Base-by-base conservation (phyloP, 2,797 vertebrate species). In the Selene dorsalis region DNA sequence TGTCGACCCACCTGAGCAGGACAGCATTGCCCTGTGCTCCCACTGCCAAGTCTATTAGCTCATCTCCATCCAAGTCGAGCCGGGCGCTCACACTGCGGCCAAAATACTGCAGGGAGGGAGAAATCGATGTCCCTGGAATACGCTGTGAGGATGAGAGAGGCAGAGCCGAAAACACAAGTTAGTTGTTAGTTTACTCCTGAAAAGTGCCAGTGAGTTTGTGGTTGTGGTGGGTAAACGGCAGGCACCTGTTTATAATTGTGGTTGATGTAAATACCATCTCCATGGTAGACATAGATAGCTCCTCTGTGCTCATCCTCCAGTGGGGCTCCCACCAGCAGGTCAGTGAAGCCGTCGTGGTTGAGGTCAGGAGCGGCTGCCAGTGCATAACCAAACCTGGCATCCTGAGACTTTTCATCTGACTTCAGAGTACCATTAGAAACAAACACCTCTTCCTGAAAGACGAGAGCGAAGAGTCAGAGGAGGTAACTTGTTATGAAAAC, bases 251-350 rank as follows among this genome's bases (percentile, higher is more conserved):
- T 96, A 80, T 93, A 94, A 0, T 70, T 84, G 17, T 94, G 96
- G 77, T 88, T 89, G 47, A 97, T 77, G 64, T 95, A 91, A 84
- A 91, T 95, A 0, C 90, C 92, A 3, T 94, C 77, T 0, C 96
- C 94, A 0, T 98, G 97, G 89, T 96, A 98, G 28, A 99, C 65
- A 28, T 99, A 99, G 22, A 99, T 58, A 0, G 97, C 97, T 0
- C 98, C 98, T 0, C 82, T 94, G 91, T 99, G 97, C 6, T 94
- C 95, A 1, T 99, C 98, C 89, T 99, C 98, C 74, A 99, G 90
- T 0, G 98, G 98, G 0, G 98, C 97, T 0, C 98, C 98, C 64
- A 98, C 96, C 68, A 96, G 91, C 64, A 94, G 94, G 47, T 99
- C 98, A 0, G 88, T 90, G 63, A 95, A 94, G 53, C 95, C 94